Percentiles rank a stretch among this genome's conserved stretches.
phyloP scores from a whole-genome alignment of 2,113 vertebrate species.

The Gulo gulo region DNA sequence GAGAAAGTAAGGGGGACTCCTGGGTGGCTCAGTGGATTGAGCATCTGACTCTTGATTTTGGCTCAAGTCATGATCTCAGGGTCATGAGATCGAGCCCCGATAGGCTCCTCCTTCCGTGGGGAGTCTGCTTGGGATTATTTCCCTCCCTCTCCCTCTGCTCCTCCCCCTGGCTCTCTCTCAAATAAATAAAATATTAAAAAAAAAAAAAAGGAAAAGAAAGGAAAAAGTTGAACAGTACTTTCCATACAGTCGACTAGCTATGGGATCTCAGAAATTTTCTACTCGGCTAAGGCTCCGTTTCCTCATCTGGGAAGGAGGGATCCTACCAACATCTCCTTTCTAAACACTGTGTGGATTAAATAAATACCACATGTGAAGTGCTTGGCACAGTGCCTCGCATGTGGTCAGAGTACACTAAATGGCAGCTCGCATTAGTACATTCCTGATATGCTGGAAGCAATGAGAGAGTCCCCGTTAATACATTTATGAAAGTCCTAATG shows the following conservation, averaged over 20 bases:
- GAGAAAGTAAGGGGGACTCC: not conserved
- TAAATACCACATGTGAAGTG: not conserved
- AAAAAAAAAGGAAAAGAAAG: not conserved
- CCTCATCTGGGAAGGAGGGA: not conserved
- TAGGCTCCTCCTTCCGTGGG: not conserved
- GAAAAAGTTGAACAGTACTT: not conserved
- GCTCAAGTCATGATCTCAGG: not conserved
- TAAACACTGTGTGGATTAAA: not conserved
- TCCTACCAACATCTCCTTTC: not conserved
- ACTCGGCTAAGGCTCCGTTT: not conserved
- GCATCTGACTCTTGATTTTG: not conserved
- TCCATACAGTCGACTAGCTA: not conserved
- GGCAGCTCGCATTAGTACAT: not conserved
- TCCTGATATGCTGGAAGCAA: not conserved
- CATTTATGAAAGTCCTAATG: rapidly evolving
- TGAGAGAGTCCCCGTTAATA: not conserved
- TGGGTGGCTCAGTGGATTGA: not conserved
- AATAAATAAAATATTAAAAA: not conserved
- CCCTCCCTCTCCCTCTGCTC: not conserved
- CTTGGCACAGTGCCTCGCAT: not conserved
- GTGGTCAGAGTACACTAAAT: too few relatives aligned
- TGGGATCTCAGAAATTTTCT: not conserved
- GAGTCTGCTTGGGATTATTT: not conserved
- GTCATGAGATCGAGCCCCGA: not conserved
- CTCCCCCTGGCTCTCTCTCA: not conserved